Percentiles rank a stretch among this genome's conserved stretches.
Conservation (phyloP, 2,113 vertebrate genomes). For the Oryzias woworae region DNA sequence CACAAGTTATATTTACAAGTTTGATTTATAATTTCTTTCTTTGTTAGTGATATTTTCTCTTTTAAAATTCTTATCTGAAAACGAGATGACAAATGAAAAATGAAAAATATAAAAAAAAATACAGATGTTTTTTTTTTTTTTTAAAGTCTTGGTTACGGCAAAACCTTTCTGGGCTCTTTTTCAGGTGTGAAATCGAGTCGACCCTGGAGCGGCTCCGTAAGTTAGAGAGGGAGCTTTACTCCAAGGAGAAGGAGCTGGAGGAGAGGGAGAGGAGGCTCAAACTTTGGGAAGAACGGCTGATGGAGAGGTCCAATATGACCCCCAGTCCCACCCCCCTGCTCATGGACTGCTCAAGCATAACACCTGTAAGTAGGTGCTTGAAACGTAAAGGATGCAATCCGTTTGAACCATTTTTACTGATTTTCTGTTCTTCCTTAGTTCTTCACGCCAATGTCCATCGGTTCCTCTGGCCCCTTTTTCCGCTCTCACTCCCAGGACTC, state of each 20-base stretch:
- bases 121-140: too few species aligned
- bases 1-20: too few species aligned
- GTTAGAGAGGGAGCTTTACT: slow-evolving; percentile 94
- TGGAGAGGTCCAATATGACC: slow-evolving; percentile 87
- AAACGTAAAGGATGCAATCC: background rate
- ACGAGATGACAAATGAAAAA: too few species aligned
- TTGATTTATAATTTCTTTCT: too few species aligned
- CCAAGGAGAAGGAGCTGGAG: slow-evolving; percentile 95
- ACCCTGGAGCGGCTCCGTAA: slow-evolving; percentile 93
- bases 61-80: too few species aligned
- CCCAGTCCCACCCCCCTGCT: slow-evolving; percentile 68
- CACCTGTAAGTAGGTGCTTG: slow-evolving; percentile 73
- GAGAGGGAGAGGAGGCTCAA: slow-evolving; percentile 88
- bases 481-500: slow-evolving; percentile 98
- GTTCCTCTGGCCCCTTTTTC: slow-evolving; percentile 91
- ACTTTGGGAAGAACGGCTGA: slow-evolving; percentile 95
- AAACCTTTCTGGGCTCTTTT: too few species aligned
- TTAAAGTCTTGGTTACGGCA: too few species aligned
- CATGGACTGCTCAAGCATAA: slow-evolving; percentile 79
- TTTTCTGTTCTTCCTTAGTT: slow-evolving; percentile 80
- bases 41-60: too few species aligned
- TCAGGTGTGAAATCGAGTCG: slow-evolving; percentile 96
- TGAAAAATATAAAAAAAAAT: too few species aligned
- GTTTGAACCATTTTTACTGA: background rate
- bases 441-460: slow-evolving; percentile 91